Evolutionary conservation across 2,113 vertebrate genomes (phyloP), one percentile per base, ranked within the genome.

Genomic region (Scartelaos histophorus): DNA sequence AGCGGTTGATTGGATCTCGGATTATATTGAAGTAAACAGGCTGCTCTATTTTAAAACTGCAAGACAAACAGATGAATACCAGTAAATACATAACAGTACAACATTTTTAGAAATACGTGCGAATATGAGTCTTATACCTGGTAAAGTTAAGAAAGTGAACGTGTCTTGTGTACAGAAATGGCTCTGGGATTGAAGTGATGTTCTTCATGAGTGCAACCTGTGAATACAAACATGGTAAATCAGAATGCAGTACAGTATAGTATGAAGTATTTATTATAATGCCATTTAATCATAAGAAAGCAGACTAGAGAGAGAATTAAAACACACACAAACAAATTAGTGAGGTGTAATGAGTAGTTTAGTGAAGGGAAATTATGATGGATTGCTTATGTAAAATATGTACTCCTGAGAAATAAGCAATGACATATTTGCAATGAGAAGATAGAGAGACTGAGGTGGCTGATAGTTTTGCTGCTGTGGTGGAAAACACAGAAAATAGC

Each of bases 61-160:
- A 73, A 75, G 71, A 53, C 90, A 64, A 73, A n/a, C 69, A 56
- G 49, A 22, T 1, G 24, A n/a, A 24, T n/a, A 2, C 12, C 2
- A 0, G 16, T 24, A 24, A 12, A 21, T 22, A 66, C 13, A n/a
- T 13, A 64, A 64, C 61, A 64, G 58, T 19, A 29, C 6, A 7
- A 13, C 5, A 7, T 34, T 61, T 17, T 34, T 17, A 13, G 21
- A 11, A n/a, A 12, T 57, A n/a, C 1, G 49, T 3, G 19, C 13
- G n/a, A 12, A 22, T 13, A 15, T 24, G 22, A 25, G 34, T 64
- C 43, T 67, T 9, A 34, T 73, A 99, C 98, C 98, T 97, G 91
- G 95, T 97, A 79, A 99, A 99, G 93, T 99, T 99, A 88, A 99
- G 96, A 91, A 98, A 99, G 93, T 99, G 98, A 92, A 99, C 97